Evolutionary conservation across 2,888 invertebrate genomes (phyloP), one percentile per base, ranked within the genome.

Genomic region (Stictocephala bisonia): DNA sequence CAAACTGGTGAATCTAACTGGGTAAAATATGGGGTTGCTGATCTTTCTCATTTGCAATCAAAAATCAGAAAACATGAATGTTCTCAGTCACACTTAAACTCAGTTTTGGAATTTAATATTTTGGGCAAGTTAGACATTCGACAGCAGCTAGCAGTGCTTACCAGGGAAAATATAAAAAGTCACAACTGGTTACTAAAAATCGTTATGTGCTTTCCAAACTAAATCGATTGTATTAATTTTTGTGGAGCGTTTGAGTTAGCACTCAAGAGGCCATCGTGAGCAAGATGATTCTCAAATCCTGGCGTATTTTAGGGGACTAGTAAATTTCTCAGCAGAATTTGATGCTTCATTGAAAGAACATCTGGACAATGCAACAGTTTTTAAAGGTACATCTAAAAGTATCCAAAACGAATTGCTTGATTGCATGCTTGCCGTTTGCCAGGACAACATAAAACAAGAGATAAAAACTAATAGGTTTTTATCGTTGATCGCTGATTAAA

Each of bases 401-500:
- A 58, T 58, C n/a, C 29, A 58, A 26, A 58, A 26, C 9, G 58
- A 58, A 27, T 18, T 58, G 6, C 31, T 58, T 13, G 29, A 58
- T 15, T n/a, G 27, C 20, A 58, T 58, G 26, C 24, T 58, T 6
- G n/a, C 20, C 15, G 58, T 58, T n/a, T 58, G 29, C 11, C 35
- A 31, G 53, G 71, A 76, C 9, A 70, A 66, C 41, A 75, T 75
- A 40, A 35, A 2, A 13, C 56, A 67, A 31, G 73, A 76, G 60
- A 77, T 77, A 67, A 75, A 70, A 26, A 48, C 56, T n/a, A 71
- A 70, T 15, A 50, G 67, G 22, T 77, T 73, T 72, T 27, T 76
- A 22, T 73, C 74, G 66, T 64, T 77, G 18, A 75, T 75, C 66
- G 75, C 74, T 48, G 75, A 78, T 44, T 75, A 77, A 51, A 77